Conservation (phyloP, 2,113 vertebrate genomes). For the Triplophysa rosa region DNA sequence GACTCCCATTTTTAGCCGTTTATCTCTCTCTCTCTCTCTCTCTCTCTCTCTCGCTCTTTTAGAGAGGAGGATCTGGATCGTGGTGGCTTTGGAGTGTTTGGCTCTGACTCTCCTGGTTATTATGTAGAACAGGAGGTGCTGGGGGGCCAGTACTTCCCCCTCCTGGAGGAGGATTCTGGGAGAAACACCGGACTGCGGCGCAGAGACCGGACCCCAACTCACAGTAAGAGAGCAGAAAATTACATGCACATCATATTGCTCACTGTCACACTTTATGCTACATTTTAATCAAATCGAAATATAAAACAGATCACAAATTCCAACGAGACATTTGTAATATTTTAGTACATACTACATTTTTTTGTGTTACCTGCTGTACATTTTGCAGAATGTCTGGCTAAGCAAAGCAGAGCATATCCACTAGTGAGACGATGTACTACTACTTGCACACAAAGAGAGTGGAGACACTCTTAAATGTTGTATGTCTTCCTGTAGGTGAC, state of each 20-base stretch:
- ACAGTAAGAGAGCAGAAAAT: constrained; percentile 61
- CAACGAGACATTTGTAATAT: background rate
- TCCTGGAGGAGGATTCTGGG: constrained; percentile 70
- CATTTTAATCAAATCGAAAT: too few species aligned
- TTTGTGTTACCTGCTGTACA: background rate
- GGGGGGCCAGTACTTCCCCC: constrained; percentile 72
- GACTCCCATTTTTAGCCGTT: too few species aligned
- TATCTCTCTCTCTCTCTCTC: background rate
- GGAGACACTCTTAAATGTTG: background rate
- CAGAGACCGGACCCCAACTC: constrained; percentile 79
- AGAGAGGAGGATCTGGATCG: constrained; percentile 71
- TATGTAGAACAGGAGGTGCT: constrained; percentile 71
- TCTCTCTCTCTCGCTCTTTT: background rate
- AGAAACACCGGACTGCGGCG: constrained; percentile 73
- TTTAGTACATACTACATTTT: too few species aligned
- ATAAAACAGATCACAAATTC: background rate
- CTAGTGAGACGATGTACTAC: background rate
- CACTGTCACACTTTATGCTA: too few species aligned
- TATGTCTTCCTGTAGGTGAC: constrained; percentile 44
- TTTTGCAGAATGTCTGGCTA: background rate
- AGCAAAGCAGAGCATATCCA: background rate
- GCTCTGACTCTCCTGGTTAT: constrained; percentile 76
- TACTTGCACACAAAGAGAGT: background rate
- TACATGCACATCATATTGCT: too few species aligned
- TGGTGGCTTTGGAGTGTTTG: constrained; percentile 62